Evolutionary conservation across 1,140 invertebrate species (phyloP), one percentile per base, ranked within the genome.

Genomic region (Lucilia sericata): DNA sequence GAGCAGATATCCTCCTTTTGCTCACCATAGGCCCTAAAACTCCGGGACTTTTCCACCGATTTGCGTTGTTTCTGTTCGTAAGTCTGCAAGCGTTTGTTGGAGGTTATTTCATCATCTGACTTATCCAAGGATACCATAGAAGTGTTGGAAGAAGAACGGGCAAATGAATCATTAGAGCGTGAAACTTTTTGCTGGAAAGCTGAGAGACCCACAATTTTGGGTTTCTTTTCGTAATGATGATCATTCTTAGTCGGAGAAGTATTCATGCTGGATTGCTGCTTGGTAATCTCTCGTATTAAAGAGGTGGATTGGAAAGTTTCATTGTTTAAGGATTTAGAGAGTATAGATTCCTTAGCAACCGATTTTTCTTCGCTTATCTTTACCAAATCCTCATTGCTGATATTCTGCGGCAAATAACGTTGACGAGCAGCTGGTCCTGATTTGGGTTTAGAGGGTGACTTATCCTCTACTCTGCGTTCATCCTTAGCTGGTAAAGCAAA

Each of bases 1-100:
- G 85, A 84, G 19, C 13, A 81, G 14, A 55, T 30, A 5, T 70
- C 80, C 2, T 86, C 84, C 0, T 84, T 80, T 36, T 91, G 88
- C 7, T 93, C 92, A 42, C 92, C 92, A 49, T 93, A 93, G 82
- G 92, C 92, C 85, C 94, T 92, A 86, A 95, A 95, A 87, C 94
- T 95, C 81, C 94, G 93, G 8, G 94, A 94, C 87, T 95, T 95
- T 21, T 93, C 92, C 55, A 94, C 92, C 25, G 92, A 92, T 87
- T 92, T 93, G 83, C 92, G 86, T 55, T 90, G 88, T 85, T 91
- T 89, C 78, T 90, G 88, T 65, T 89, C 89, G 74, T 90, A 89
- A 80, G 25, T 84, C 14, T 55, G 88, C 1, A 86, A 83, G 17
- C 76, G 42, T 5, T 13, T 49, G 7, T 42, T 9, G 9, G 76